Conservation (phyloP, 2,113 vertebrate species). For the Anoplopoma fimbria region DNA sequence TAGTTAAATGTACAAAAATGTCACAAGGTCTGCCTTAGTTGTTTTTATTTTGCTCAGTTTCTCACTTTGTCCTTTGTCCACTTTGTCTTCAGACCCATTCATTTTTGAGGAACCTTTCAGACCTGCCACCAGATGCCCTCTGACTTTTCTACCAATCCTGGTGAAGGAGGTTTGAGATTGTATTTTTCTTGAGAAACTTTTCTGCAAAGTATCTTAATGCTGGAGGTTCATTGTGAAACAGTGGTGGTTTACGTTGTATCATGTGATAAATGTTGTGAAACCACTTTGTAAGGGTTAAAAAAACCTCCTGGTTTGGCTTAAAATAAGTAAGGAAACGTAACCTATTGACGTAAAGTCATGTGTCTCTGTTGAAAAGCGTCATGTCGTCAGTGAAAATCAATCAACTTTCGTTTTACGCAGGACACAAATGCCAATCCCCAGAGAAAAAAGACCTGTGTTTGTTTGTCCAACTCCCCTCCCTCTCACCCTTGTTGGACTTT, state of each 20-base stretch:
- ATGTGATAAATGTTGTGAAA: no score
- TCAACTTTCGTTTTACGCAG: neutral
- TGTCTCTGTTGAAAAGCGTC: neutral
- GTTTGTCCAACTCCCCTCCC: neutral
- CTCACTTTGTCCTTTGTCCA: neutral
- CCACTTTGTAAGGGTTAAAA: no score
- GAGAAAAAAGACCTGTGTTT: no score
- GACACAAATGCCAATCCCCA: neutral
- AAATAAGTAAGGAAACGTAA: neutral
- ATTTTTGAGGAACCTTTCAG: neutral
- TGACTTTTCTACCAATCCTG: neutral
- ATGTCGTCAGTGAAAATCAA: neutral
- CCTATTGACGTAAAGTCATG: neutral
- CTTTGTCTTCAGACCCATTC: neutral
- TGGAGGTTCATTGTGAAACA: neutral
- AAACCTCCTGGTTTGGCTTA: neutral
- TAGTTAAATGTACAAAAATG: no score
- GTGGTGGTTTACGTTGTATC: neutral
- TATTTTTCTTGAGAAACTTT: neutral
- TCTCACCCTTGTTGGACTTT: no score
- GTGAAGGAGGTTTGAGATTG: neutral
- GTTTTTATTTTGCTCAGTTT: neutral
- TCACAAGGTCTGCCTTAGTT: no score
- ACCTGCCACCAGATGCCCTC: slow-evolving; percentile 3
- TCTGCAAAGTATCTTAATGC: neutral